phyloP scores from a whole-genome alignment of 2,113 vertebrate genomes.

The Trogon melanurus region DNA sequence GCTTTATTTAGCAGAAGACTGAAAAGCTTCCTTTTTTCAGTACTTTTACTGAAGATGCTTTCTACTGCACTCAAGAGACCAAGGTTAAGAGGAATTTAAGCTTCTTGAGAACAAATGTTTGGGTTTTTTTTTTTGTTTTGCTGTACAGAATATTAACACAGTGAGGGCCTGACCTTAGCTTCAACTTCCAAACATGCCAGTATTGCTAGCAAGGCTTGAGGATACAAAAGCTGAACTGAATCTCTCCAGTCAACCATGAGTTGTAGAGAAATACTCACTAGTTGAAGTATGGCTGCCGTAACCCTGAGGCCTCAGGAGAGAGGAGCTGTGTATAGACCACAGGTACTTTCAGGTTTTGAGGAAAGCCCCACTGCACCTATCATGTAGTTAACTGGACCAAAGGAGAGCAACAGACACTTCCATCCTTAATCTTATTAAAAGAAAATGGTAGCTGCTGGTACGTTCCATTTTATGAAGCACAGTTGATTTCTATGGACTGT shows the following conservation, averaged over 20 bases:
- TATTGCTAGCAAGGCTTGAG: neutral
- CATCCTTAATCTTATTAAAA: neutral
- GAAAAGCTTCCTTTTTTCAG: neutral
- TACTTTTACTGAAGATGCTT: neutral
- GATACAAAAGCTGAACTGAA: neutral
- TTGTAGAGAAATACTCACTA: neutral
- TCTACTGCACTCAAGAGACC: neutral
- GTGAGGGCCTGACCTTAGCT: neutral
- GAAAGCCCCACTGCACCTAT: neutral
- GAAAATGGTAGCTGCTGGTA: neutral
- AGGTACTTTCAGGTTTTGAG: neutral
- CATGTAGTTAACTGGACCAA: neutral
- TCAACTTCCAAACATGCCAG: neutral
- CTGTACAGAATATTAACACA: neutral
- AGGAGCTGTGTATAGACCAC: neutral
- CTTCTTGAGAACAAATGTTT: neutral
- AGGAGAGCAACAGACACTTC: neutral
- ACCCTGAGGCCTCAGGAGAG: neutral
- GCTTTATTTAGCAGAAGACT: neutral
- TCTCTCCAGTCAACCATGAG: neutral
- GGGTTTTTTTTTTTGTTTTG: neutral
- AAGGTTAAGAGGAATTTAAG: conserved; percentile 1
- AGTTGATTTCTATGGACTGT: neutral
- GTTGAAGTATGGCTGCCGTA: neutral
- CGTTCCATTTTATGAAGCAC: neutral